Percentiles rank a stretch among this genome's conserved stretches.
phyloP scores from a whole-genome alignment of 2,113 vertebrate genomes.

The Chloroceryle aenea region DNA sequence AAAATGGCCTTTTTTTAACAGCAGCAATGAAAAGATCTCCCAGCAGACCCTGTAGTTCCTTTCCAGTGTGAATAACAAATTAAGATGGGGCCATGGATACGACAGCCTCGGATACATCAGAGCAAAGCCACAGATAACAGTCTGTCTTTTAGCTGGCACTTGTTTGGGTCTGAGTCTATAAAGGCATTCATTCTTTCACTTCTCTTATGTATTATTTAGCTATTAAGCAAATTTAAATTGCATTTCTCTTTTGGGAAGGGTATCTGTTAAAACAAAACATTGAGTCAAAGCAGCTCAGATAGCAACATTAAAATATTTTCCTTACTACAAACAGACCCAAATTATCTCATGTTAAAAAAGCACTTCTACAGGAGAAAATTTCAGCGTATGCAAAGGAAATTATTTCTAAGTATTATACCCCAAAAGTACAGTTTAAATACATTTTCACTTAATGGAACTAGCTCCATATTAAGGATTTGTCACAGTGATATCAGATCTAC shows the following conservation, averaged over 20 bases:
- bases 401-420: neutral
- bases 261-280: neutral
- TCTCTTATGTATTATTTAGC: neutral
- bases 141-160: neutral
- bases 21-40: neutral
- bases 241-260: neutral
- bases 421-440: neutral
- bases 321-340: neutral
- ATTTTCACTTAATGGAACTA: neutral
- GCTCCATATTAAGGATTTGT: neutral
- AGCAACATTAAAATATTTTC: neutral
- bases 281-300: neutral
- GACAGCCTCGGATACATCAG: neutral
- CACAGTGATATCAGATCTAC: neutral
- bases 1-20: neutral
- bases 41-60: neutral
- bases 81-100: neutral
- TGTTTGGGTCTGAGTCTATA: neutral
- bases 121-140: neutral
- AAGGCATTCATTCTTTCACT: neutral
- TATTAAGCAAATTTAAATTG: neutral
- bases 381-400: neutral
- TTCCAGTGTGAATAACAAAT: conserved; percentile 40
- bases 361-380: neutral
- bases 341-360: neutral